Percentiles rank a stretch among this genome's conserved stretches.
These are phyloP conservation scores for Taxidea taxus DNA, from an alignment of 2,113 vertebrate genomes.

Conservation along the genomic window DNA sequence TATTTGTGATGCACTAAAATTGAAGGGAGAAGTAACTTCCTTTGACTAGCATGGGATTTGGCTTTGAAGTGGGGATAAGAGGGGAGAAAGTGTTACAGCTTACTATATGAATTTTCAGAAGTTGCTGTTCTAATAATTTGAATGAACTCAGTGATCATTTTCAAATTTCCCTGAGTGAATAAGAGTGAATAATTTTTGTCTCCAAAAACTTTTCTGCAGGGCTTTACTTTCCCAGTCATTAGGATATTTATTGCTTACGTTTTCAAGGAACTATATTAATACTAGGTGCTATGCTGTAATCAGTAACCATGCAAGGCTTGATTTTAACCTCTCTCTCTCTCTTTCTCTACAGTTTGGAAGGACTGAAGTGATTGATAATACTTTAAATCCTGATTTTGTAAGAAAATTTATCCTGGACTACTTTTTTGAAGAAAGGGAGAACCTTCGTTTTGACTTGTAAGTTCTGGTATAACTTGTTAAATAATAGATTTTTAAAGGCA, in stretches of 20 bases:
- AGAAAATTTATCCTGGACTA: constrained; percentile 99
- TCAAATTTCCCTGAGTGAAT: neutral
- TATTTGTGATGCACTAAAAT: neutral
- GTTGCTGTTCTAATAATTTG: neutral
- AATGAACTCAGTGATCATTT: neutral
- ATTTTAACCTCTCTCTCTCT: constrained; percentile 55
- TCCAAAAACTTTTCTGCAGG: neutral
- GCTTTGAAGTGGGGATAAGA: neutral
- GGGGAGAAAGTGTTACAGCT: neutral
- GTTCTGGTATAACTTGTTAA: constrained; percentile 73
- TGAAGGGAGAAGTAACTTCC: neutral
- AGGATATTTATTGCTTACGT: neutral
- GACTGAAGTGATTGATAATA: constrained; percentile 99
- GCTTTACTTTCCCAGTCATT: neutral
- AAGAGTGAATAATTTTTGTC: neutral
- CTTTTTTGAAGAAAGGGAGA: constrained; percentile 98
- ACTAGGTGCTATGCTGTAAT: neutral
- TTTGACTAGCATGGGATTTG: neutral
- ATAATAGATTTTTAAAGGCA: neutral
- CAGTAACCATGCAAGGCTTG: neutral
- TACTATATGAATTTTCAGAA: neutral
- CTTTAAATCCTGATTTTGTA: constrained; percentile 98
- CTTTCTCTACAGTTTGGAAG: constrained; percentile 90
- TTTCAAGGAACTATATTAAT: neutral
- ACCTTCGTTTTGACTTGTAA: constrained; percentile 98